Conservation (phyloP, 2,888 invertebrate species). For the Cerceris rybyensis region DNA sequence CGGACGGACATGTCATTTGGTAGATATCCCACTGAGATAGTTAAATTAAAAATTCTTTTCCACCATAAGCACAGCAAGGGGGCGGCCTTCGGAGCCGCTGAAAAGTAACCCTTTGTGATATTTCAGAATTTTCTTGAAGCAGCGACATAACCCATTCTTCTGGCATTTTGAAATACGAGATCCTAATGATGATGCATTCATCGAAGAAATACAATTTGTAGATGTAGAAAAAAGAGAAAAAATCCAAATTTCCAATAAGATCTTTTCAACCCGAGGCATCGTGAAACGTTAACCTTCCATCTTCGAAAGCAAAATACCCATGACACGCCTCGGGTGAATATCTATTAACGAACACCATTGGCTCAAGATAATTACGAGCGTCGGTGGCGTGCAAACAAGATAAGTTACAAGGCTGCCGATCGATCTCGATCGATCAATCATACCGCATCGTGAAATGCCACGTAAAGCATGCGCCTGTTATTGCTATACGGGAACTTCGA, state of each 20-base stretch:
- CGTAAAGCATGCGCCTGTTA: slow-evolving; percentile 23
- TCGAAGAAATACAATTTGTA: too few species aligned
- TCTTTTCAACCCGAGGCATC: slow-evolving; percentile 32
- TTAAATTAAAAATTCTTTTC: neutral
- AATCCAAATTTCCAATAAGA: slow-evolving; percentile 14
- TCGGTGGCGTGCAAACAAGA: slow-evolving; percentile 52
- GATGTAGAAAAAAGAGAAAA: too few species aligned
- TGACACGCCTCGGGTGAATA: slow-evolving; percentile 26
- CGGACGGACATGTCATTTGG: too few species aligned
- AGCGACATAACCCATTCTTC: too few species aligned
- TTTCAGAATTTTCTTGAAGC: too few species aligned
- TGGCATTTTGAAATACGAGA: too few species aligned
- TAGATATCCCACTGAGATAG: too few species aligned
- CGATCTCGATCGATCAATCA: slow-evolving; percentile 54
- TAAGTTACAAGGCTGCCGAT: slow-evolving; percentile 42
- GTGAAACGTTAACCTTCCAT: slow-evolving; percentile 36
- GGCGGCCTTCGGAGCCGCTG: too few species aligned
- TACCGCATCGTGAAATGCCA: slow-evolving; percentile 33
- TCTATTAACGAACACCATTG: slow-evolving; percentile 37
- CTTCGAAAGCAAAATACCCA: slow-evolving; percentile 14
- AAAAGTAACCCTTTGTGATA: too few species aligned
- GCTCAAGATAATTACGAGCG: slow-evolving; percentile 50
- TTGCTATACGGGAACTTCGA: neutral
- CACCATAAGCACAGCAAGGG: slow-evolving; percentile 3
- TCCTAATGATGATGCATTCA: too few species aligned